Conservation (phyloP, 1,140 invertebrate species). For the Pseudobourletiella spinata region DNA sequence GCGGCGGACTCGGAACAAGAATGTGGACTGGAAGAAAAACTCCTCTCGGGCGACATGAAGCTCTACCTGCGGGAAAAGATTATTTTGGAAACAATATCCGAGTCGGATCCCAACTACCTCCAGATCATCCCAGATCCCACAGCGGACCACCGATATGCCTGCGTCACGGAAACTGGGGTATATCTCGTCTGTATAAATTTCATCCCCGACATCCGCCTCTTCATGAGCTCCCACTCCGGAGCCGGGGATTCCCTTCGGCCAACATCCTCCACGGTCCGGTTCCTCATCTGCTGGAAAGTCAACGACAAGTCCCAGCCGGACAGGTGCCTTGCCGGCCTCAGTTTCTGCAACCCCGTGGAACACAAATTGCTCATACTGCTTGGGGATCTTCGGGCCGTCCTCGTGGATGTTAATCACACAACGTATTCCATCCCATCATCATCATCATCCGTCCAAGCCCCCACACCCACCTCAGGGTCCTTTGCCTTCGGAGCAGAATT, state of each 20-base stretch:
- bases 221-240: not conserved
- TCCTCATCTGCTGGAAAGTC: constrained; percentile 13
- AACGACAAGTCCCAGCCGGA: not conserved
- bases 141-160: constrained; percentile 11
- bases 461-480: not conserved
- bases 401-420: not conserved
- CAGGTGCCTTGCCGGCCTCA: not conserved
- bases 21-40: constrained; percentile 10
- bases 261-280: not conserved
- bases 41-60: not conserved
- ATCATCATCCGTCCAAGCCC: not conserved
- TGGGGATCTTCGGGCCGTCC: not conserved
- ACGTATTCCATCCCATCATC: not conserved
- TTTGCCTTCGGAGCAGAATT: not conserved
- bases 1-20: not conserved
- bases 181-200: constrained; percentile 21
- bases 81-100: not conserved
- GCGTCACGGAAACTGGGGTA: constrained; percentile 18
- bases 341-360: constrained; percentile 15
- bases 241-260: not conserved
- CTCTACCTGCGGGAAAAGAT: constrained; percentile 5
- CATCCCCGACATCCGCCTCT: not conserved
- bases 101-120: not conserved
- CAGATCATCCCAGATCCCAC: constrained; percentile 11
- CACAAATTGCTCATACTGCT: constrained; percentile 15